These are phyloP conservation scores for Oxytorus armatus DNA, from an alignment of 2,888 invertebrate species.

Conservation along the genomic window DNA sequence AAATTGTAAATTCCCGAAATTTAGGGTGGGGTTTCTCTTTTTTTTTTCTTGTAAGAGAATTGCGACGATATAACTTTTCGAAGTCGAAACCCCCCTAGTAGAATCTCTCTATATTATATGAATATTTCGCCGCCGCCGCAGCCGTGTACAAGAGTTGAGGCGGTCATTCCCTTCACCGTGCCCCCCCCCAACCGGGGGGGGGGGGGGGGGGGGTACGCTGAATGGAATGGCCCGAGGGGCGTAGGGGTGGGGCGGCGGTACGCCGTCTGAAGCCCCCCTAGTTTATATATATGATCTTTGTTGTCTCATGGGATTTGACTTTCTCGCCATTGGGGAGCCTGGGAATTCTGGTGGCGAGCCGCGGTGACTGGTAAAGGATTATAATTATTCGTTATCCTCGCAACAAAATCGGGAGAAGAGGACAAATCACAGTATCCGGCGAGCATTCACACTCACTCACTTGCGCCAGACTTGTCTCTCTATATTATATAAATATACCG, in stretches of 20 bases:
- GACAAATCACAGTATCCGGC: conserved; percentile 58
- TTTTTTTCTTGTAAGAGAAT: background rate
- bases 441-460: conserved; percentile 45
- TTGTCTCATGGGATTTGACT: conserved; percentile 62
- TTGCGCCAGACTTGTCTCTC: conserved; percentile 5
- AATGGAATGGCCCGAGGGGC: too few relatives aligned
- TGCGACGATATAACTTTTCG: conserved; percentile 38
- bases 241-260: too few relatives aligned
- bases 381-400: conserved; percentile 61
- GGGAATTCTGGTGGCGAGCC: conserved; percentile 44
- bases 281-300: background rate
- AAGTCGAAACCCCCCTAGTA: conserved; percentile 14
- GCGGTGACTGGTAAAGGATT: conserved; percentile 55
- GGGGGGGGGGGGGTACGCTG: too few relatives aligned
- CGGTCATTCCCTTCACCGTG: too few relatives aligned
- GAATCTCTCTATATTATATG: conserved; percentile 5
- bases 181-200: too few relatives aligned
- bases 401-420: conserved; percentile 10
- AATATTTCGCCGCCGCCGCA: too few relatives aligned
- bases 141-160: too few relatives aligned
- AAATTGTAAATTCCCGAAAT: conserved; percentile 8
- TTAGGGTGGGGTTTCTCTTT: conserved; percentile 13
- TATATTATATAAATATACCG: too few relatives aligned
- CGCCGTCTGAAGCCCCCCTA: too few relatives aligned
- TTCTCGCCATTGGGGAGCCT: too few relatives aligned